phyloP scores from a whole-genome alignment of 2,888 invertebrate species.

The Tetanocera ferruginea region DNA sequence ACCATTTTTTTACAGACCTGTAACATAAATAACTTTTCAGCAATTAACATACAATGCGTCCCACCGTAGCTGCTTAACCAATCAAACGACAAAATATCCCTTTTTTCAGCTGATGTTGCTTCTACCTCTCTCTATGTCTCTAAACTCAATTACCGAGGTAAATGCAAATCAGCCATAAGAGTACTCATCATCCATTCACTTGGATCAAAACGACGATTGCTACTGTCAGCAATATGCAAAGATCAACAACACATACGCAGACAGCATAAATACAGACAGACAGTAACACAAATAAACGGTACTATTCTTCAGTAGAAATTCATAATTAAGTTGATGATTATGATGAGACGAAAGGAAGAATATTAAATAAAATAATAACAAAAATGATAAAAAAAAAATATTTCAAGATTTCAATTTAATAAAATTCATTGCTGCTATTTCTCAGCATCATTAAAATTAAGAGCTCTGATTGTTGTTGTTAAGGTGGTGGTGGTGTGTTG shows the following conservation, averaged over 20 bases:
- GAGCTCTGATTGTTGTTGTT: not conserved
- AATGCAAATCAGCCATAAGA: conserved; percentile 64
- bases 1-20: no score
- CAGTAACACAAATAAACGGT: not conserved
- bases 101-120: conserved; percentile 44
- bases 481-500: no score
- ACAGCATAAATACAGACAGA: not conserved
- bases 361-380: not conserved
- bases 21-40: not conserved
- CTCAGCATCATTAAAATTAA: conserved; percentile 13
- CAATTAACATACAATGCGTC: not conserved
- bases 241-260: not conserved
- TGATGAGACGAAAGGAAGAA: conserved; percentile 2
- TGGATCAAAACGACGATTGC: conserved; percentile 47
- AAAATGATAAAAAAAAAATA: not conserved
- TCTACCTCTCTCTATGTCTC: conserved; percentile 17
- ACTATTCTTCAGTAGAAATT: conserved; percentile 17
- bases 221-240: conserved; percentile 37
- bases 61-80: conserved; percentile 31
- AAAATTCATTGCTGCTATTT: not conserved
- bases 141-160: conserved; percentile 65
- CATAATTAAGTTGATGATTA: conserved; percentile 34
- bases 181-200: conserved; percentile 55
- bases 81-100: conserved; percentile 37
- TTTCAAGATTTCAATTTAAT: no score